Conservation (phyloP, 2,797 vertebrate genomes). For the Alca torda region DNA sequence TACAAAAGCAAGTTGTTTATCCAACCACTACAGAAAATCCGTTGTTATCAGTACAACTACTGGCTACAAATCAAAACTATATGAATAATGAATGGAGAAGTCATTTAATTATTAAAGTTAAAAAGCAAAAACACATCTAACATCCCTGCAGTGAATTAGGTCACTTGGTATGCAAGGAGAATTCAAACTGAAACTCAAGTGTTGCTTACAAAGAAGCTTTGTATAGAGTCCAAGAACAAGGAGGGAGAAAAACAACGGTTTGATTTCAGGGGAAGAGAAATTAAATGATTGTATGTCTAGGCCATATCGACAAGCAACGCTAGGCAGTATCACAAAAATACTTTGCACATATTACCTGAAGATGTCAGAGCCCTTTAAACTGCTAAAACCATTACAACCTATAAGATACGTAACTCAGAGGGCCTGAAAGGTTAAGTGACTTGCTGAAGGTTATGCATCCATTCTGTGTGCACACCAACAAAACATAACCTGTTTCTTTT, state of each 20-base stretch:
- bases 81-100: constrained; percentile 60
- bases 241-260: background rate
- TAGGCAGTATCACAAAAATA: background rate
- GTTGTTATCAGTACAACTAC: constrained; percentile 35
- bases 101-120: constrained; percentile 60
- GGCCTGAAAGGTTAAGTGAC: background rate
- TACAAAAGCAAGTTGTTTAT: constrained; percentile 41
- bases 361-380: background rate
- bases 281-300: background rate
- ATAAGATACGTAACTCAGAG: background rate
- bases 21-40: constrained; percentile 31
- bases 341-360: background rate
- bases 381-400: background rate
- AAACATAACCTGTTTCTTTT: background rate
- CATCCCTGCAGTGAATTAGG: constrained; percentile 52
- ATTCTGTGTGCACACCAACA: background rate
- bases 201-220: constrained; percentile 44
- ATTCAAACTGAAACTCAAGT: constrained; percentile 44
- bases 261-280: background rate
- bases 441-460: background rate
- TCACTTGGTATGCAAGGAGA: constrained; percentile 42
- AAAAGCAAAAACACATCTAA: constrained; percentile 1
- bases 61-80: constrained; percentile 45
- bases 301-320: background rate
- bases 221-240: constrained; percentile 2